Evolutionary conservation across 2,113 vertebrate genomes (phyloP).

Genomic region (Caranx melampygus): DNA sequence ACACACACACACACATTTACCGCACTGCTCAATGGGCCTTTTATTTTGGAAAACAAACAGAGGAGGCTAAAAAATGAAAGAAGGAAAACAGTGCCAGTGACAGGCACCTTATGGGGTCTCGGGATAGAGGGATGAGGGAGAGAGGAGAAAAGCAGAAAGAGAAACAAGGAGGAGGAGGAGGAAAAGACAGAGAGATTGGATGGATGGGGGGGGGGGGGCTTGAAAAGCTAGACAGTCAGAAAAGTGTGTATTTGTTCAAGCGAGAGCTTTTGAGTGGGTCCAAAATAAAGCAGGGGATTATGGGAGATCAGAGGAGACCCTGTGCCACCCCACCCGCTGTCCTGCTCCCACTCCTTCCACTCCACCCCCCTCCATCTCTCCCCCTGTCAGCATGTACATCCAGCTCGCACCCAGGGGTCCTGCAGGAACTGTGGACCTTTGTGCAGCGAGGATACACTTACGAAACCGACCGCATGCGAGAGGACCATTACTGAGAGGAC

Average conservation of each 20-base stretch:
- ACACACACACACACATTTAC: slow-evolving; percentile 38
- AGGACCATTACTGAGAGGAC: slow-evolving; percentile 21
- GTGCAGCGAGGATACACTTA: slow-evolving; percentile 34
- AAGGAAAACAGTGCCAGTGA: slow-evolving; percentile 67
- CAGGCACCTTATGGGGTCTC: slow-evolving; percentile 55
- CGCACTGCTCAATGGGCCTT: slow-evolving; percentile 65
- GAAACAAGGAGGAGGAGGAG: slow-evolving; percentile 5
- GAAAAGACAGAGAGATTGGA: not conserved
- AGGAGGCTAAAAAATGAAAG: slow-evolving; percentile 52
- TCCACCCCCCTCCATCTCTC: slow-evolving; percentile 24
- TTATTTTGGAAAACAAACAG: slow-evolving; percentile 78
- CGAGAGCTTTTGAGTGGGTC: slow-evolving; percentile 63
- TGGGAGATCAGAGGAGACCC: slow-evolving; percentile 67
- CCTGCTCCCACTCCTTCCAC: slow-evolving; percentile 25
- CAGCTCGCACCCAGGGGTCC: slow-evolving; percentile 55
- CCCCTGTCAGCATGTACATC: slow-evolving; percentile 67
- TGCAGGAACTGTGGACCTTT: slow-evolving; percentile 62
- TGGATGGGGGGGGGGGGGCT: slow-evolving; percentile 7
- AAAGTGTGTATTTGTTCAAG: slow-evolving; percentile 78
- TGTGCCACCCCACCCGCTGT: slow-evolving; percentile 54
- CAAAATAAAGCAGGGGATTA: slow-evolving; percentile 74
- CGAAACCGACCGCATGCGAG: not conserved
- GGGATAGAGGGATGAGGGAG: slow-evolving; percentile 50
- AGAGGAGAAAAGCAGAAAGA: slow-evolving; percentile 22
- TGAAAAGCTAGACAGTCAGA: slow-evolving; percentile 33